Evolutionary conservation across 2,113 vertebrate species (phyloP).

Genomic region (Pseudorasbora parva): DNA sequence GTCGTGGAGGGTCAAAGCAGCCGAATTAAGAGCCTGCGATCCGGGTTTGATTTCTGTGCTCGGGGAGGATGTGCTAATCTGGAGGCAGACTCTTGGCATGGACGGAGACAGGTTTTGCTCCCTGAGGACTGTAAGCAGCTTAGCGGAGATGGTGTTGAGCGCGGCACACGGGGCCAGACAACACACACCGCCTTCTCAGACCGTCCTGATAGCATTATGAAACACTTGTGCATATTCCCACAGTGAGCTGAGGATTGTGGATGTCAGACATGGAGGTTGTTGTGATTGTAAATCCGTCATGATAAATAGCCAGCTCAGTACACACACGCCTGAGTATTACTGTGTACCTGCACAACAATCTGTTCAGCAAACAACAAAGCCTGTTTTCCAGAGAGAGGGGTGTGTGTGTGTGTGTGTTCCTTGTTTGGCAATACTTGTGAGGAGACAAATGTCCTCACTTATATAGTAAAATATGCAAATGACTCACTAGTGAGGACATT

Average conservation of each 20-base stretch:
- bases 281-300: not conserved
- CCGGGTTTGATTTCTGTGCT: not conserved
- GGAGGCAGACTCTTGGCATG: not conserved
- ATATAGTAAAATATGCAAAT: too few relatives aligned
- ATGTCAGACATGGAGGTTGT: not conserved
- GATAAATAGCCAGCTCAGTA: slow-evolving; percentile 2
- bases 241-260: slow-evolving; percentile 1
- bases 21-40: not conserved
- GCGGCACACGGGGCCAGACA: not conserved
- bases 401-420: not conserved
- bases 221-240: not conserved
- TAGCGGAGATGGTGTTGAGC: not conserved
- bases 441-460: too few relatives aligned
- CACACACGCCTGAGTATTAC: not conserved
- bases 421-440: too few relatives aligned
- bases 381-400: not conserved
- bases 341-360: not conserved
- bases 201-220: not conserved
- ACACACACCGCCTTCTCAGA: not conserved
- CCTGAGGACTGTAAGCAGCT: slow-evolving; percentile 34
- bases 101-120: slow-evolving; percentile 16
- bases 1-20: not conserved
- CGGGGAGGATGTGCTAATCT: slow-evolving; percentile 11
- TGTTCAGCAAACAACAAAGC: not conserved
- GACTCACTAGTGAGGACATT: too few relatives aligned